A percentile compares a stretch with the other conserved stretches of the same genome.
Evolutionary conservation across 2,888 invertebrate species (phyloP).

Genomic region (Pterostichus niger): DNA sequence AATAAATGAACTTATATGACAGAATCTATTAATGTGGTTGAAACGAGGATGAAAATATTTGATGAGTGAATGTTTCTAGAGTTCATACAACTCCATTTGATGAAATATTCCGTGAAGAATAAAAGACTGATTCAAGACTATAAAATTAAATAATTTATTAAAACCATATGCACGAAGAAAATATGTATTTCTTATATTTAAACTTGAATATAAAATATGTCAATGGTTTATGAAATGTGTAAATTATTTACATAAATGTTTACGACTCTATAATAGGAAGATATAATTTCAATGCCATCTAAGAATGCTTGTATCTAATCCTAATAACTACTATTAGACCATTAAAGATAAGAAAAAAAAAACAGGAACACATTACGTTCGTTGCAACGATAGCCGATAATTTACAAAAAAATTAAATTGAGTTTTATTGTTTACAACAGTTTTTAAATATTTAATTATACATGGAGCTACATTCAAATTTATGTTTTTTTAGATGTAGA

Average conservation of each 20-base stretch:
- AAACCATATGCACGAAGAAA: too few relatives aligned
- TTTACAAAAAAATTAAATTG: constrained; percentile 23
- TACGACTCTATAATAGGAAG: not conserved
- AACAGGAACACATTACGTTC: not conserved
- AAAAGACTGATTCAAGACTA: too few relatives aligned
- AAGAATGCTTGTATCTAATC: constrained; percentile 10
- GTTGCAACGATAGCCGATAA: not conserved
- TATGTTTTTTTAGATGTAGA: not conserved
- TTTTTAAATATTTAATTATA: constrained; percentile 7
- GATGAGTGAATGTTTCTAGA: too few relatives aligned
- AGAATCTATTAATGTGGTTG: too few relatives aligned
- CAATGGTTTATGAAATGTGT: not conserved
- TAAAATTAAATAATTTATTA: too few relatives aligned
- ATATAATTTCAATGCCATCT: constrained; percentile 31
- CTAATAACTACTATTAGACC: constrained; percentile 38
- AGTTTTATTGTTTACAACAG: constrained; percentile 31
- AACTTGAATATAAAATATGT: not conserved
- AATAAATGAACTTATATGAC: too few relatives aligned
- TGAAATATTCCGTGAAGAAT: too few relatives aligned
- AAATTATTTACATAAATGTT: constrained; percentile 16
- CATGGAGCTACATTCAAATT: not conserved
- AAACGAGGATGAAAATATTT: too few relatives aligned
- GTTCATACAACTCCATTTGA: too few relatives aligned
- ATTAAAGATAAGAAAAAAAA: not conserved
- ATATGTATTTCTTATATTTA: too few relatives aligned